Percentiles rank a stretch among this genome's conserved stretches.
Conservation (phyloP, 2,888 invertebrate species). For the Polydrusus cervinus region DNA sequence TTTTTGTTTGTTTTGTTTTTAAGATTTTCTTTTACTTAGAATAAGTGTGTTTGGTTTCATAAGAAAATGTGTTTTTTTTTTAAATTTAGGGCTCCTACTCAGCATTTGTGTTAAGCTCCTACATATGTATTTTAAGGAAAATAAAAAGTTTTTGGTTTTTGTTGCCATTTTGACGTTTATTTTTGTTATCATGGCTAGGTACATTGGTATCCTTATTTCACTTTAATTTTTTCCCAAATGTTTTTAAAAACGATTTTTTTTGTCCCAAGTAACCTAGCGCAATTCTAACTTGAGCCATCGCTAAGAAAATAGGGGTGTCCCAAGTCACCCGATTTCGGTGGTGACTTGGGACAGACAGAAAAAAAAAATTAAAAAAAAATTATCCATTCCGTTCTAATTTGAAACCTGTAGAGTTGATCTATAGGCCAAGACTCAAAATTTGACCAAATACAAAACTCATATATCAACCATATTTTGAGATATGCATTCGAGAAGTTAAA, state of each 20-base stretch:
- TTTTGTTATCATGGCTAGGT: neutral
- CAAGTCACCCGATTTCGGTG: constrained; percentile 1
- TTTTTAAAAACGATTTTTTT: constrained; percentile 4
- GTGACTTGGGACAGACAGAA: no score
- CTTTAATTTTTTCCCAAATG: neutral
- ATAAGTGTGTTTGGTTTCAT: neutral
- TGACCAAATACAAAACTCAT: constrained; percentile 6
- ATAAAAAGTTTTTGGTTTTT: no score
- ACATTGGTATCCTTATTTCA: neutral
- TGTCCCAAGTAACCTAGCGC: neutral
- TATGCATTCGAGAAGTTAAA: constrained; percentile 5
- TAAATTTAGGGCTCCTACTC: neutral
- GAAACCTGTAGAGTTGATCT: neutral
- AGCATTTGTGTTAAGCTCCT: constrained; percentile 1
- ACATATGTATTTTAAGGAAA: constrained; percentile 1
- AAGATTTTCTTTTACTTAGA: no score
- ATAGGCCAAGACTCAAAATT: constrained; percentile 4
- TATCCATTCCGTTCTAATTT: neutral
- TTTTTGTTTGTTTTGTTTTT: no score
- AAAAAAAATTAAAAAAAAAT: constrained; percentile 1
- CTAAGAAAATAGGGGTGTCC: neutral
- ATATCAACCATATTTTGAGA: constrained; percentile 4
- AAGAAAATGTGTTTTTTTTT: neutral
- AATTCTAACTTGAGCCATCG: constrained; percentile 3
- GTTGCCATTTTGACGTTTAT: neutral